These are phyloP conservation scores for Sarcophaga caerulescens DNA, from an alignment of 2,888 invertebrate species.

Conservation along the genomic window DNA sequence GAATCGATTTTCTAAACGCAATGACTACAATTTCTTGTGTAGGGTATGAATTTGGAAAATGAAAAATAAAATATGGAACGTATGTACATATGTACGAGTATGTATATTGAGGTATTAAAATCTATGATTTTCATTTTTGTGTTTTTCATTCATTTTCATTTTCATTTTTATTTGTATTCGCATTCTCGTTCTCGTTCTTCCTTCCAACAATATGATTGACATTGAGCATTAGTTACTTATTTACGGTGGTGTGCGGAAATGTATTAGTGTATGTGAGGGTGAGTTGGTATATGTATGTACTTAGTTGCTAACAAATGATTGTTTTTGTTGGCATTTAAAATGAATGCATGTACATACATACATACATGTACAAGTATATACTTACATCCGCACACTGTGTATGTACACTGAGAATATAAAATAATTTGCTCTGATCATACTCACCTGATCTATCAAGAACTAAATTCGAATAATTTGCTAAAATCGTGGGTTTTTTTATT, in stretches of 20 bases:
- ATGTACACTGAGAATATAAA: background rate
- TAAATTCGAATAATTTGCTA: too few relatives aligned
- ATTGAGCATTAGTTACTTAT: conserved; percentile 29
- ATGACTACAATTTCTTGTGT: too few relatives aligned
- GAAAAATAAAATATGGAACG: background rate
- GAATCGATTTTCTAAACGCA: too few relatives aligned
- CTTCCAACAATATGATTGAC: conserved; percentile 36
- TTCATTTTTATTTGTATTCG: too few relatives aligned
- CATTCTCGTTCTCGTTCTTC: background rate
- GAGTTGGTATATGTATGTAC: background rate
- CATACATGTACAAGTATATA: background rate
- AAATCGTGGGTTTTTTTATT: too few relatives aligned
- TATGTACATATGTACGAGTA: background rate
- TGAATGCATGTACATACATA: background rate
- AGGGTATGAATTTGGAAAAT: background rate
- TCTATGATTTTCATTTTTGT: conserved; percentile 6
- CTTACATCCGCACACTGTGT: background rate
- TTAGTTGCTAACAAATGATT: background rate
- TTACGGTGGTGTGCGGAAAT: background rate
- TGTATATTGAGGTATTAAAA: background rate
- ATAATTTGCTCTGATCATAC: background rate
- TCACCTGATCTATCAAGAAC: too few relatives aligned
- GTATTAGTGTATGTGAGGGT: too few relatives aligned
- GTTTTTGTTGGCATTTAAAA: too few relatives aligned
- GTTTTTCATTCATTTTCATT: background rate